Percentiles rank a stretch among this genome's conserved stretches.
Conservation (phyloP, 2,888 invertebrate genomes). For the Notodonta dromedarius region DNA sequence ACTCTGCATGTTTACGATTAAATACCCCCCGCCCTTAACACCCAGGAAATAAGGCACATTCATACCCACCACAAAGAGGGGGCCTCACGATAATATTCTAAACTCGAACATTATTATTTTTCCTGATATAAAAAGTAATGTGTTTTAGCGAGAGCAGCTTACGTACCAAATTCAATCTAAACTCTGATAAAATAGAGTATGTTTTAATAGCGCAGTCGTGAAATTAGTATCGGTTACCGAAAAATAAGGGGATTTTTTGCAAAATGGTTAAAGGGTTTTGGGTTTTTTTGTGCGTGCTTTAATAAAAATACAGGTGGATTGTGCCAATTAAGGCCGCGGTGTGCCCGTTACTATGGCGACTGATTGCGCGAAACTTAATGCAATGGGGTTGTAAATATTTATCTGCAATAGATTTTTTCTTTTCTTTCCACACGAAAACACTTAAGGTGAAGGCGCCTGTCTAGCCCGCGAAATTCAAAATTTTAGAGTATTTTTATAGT, state of each 20-base stretch:
- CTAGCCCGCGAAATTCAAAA: no score
- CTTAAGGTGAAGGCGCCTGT: no score
- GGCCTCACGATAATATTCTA: constrained; percentile 59
- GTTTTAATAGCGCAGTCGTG: constrained; percentile 33
- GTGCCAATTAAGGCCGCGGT: constrained; percentile 29
- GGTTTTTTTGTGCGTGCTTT: constrained; percentile 29
- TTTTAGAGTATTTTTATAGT: no score
- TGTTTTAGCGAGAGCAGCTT: constrained; percentile 34
- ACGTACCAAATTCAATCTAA: constrained; percentile 38
- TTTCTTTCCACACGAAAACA: no score
- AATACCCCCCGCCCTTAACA: constrained; percentile 19
- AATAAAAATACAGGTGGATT: constrained; percentile 36
- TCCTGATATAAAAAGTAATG: constrained; percentile 68
- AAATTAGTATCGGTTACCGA: constrained; percentile 50
- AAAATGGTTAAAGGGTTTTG: constrained; percentile 34
- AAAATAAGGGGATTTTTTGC: constrained; percentile 39
- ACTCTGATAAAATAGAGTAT: constrained; percentile 40
- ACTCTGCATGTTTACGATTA: constrained; percentile 32
- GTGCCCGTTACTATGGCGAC: constrained; percentile 16
- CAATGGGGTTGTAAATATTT: no score
- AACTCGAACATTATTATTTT: constrained; percentile 61
- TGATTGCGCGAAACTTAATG: constrained; percentile 7
- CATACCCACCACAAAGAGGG: constrained; percentile 39
- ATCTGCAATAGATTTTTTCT: no score
- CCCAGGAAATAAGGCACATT: constrained; percentile 43